Percentiles rank a stretch among this genome's conserved stretches.
Evolutionary conservation across 2,888 invertebrate genomes (phyloP).

Genomic region (Metalampra italica): DNA sequence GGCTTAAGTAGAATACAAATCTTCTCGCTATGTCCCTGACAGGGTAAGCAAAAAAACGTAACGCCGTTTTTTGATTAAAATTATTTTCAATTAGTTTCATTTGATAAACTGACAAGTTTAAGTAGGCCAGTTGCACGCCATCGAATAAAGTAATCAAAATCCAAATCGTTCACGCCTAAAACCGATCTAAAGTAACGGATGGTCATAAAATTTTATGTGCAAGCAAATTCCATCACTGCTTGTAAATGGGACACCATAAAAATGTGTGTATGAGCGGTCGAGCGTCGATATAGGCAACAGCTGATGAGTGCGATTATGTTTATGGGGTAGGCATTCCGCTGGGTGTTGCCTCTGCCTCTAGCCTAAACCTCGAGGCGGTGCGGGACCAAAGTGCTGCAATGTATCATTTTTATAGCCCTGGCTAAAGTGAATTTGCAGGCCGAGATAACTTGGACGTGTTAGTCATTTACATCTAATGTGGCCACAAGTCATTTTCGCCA

Average conservation of each 20-base stretch:
- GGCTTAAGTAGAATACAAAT: no score
- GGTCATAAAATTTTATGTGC: slow-evolving; percentile 45
- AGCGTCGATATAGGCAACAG: slow-evolving; percentile 50
- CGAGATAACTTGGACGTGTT: slow-evolving; percentile 67
- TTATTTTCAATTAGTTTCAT: no score
- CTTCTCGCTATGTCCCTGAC: no score
- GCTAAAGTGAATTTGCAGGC: slow-evolving; percentile 72
- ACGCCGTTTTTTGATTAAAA: no score
- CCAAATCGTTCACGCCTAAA: neutral
- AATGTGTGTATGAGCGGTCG: slow-evolving; percentile 20
- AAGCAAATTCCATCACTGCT: slow-evolving; percentile 53
- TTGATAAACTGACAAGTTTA: neutral
- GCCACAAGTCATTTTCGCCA: slow-evolving; percentile 24
- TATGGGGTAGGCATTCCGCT: slow-evolving; percentile 52
- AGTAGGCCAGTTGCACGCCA: neutral
- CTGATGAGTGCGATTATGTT: slow-evolving; percentile 70
- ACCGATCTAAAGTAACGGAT: neutral
- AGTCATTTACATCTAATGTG: slow-evolving; percentile 58
- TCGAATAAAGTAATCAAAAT: neutral
- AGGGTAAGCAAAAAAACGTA: no score
- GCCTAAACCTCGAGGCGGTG: slow-evolving; percentile 49
- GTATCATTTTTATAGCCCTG: slow-evolving; percentile 70
- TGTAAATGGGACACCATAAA: slow-evolving; percentile 56
- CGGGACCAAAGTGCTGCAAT: slow-evolving; percentile 52
- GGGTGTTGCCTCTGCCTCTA: slow-evolving; percentile 26